These are phyloP conservation scores for Chelon labrosus DNA, from an alignment of 2,797 vertebrate genomes.

Conservation along the genomic window DNA sequence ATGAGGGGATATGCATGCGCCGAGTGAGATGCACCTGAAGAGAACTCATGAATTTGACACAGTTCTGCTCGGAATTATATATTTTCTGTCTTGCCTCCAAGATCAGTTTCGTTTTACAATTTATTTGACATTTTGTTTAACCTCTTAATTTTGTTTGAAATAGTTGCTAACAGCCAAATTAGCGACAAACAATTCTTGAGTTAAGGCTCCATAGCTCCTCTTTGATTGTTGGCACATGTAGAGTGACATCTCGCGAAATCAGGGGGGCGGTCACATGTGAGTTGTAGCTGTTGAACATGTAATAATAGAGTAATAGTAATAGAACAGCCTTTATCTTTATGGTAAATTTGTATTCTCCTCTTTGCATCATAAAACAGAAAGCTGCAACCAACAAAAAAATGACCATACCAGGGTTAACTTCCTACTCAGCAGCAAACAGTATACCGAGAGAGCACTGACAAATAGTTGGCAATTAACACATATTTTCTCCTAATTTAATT, in stretches of 20 bases:
- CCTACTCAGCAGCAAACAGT: not conserved
- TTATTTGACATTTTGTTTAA: constrained; percentile 9
- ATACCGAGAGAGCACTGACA: not conserved
- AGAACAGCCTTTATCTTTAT: constrained; percentile 7
- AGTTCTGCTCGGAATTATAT: not conserved
- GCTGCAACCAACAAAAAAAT: not conserved
- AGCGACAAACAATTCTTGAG: constrained; percentile 41
- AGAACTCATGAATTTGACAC: not conserved
- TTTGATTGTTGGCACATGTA: constrained; percentile 33
- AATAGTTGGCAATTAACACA: constrained; percentile 10
- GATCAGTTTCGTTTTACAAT: constrained; percentile 18
- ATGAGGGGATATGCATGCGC: not conserved
- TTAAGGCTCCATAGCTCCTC: constrained; percentile 25
- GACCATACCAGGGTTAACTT: not conserved
- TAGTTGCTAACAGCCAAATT: constrained; percentile 6
- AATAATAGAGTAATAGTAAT: not conserved
- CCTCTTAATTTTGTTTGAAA: constrained; percentile 19
- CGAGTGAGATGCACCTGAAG: constrained; percentile 8
- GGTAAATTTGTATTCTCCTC: not conserved
- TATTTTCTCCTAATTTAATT: constrained; percentile 32
- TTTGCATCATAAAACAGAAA: constrained; percentile 3
- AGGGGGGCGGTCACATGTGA: constrained; percentile 33
- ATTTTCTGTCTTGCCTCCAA: not conserved
- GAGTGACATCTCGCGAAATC: constrained; percentile 7
- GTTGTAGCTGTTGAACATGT: constrained; percentile 4